Percentiles rank a stretch among this genome's conserved stretches.
Evolutionary conservation across 1,140 invertebrate species (phyloP).

Genomic region (Phenacoccus solenopsis): DNA sequence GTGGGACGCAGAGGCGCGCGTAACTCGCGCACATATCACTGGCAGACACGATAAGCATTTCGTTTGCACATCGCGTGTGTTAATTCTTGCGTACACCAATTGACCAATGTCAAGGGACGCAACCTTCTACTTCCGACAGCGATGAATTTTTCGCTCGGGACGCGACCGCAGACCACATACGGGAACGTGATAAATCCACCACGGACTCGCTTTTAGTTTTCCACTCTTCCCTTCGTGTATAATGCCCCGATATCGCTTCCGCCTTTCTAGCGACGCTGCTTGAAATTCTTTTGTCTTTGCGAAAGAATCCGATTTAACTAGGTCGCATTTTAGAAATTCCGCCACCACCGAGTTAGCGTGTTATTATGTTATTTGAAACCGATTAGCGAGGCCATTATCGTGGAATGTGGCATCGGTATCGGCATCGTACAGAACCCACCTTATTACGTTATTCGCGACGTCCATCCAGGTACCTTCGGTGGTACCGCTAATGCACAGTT

Average conservation of each 20-base stretch:
- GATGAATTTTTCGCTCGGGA: background rate
- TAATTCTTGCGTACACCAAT: too few species aligned
- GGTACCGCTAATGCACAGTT: too few species aligned
- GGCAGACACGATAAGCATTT: too few species aligned
- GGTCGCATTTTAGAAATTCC: slow-evolving; percentile 13
- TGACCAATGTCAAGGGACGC: background rate
- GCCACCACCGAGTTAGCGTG: background rate
- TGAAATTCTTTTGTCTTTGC: slow-evolving; percentile 10
- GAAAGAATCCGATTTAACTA: background rate
- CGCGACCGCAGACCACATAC: too few species aligned
- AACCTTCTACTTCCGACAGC: background rate
- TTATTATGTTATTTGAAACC: slow-evolving; percentile 16
- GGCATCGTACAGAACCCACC: background rate
- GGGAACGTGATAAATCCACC: too few species aligned
- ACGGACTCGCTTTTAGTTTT: too few species aligned
- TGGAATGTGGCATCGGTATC: background rate
- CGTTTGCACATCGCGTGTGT: too few species aligned
- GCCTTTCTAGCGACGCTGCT: background rate
- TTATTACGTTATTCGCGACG: background rate
- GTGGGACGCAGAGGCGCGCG: too few species aligned
- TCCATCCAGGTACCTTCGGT: too few species aligned
- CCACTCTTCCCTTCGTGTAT: background rate
- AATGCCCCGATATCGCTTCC: background rate
- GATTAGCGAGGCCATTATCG: slow-evolving; percentile 13
- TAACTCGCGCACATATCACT: too few species aligned